These are phyloP conservation scores for Natrix natrix DNA, from an alignment of 2,797 vertebrate species.

Conservation along the genomic window DNA sequence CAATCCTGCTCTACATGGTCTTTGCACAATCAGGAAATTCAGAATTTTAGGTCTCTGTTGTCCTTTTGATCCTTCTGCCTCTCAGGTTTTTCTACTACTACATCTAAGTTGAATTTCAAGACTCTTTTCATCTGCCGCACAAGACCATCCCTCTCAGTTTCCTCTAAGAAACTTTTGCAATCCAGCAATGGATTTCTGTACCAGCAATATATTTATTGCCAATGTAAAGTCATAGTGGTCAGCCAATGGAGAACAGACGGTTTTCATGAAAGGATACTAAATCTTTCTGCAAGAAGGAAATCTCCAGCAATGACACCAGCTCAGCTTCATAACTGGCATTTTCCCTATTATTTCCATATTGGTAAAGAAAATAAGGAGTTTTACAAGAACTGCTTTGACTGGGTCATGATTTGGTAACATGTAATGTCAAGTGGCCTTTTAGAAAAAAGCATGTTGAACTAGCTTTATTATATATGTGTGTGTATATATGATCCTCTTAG, in stretches of 20 bases:
- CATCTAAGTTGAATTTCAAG: neutral
- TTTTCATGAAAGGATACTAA: slow-evolving; percentile 45
- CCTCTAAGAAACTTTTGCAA: slow-evolving; percentile 9
- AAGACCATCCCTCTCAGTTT: neutral
- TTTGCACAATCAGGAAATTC: neutral
- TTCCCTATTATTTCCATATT: slow-evolving; percentile 13
- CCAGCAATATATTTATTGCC: neutral
- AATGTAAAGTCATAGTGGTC: slow-evolving; percentile 28
- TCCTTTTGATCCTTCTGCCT: neutral
- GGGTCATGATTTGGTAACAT: slow-evolving; percentile 39
- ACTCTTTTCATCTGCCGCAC: neutral
- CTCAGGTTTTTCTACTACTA: neutral
- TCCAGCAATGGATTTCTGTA: neutral
- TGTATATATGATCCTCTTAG: neutral
- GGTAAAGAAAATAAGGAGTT: slow-evolving; percentile 10
- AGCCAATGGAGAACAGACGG: neutral
- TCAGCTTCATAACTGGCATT: neutral
- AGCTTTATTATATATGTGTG: slow-evolving; percentile 48
- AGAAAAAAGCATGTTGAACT: slow-evolving; percentile 47
- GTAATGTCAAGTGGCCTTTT: slow-evolving; percentile 33
- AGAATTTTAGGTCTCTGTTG: neutral
- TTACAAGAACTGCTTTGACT: slow-evolving; percentile 43
- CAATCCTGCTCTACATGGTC: too few species aligned
- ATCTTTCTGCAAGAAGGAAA: slow-evolving; percentile 47
- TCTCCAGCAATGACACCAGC: slow-evolving; percentile 1